Evolutionary conservation across 2,797 vertebrate genomes (phyloP).

Genomic region (Coendou prehensilis): DNA sequence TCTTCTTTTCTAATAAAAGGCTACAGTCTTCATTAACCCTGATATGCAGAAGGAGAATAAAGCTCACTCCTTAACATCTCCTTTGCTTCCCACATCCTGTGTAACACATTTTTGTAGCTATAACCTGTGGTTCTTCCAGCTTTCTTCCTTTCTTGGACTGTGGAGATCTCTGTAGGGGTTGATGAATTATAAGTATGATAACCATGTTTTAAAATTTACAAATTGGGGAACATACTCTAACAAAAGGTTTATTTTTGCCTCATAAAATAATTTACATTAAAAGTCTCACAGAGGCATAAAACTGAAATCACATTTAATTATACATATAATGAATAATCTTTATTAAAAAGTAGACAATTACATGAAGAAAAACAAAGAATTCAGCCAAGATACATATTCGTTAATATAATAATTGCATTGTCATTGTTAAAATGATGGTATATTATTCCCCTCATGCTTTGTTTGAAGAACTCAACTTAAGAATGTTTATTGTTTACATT

Average conservation of each 20-base stretch:
- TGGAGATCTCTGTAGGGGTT: slow-evolving; percentile 28
- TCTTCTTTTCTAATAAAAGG: slow-evolving; percentile 26
- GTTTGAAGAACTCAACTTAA: slow-evolving; percentile 66
- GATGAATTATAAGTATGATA: slow-evolving; percentile 59
- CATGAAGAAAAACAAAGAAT: slow-evolving; percentile 62
- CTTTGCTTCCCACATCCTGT: slow-evolving; percentile 8
- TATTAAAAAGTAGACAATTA: slow-evolving; percentile 47
- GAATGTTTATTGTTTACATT: slow-evolving; percentile 66
- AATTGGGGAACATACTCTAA: slow-evolving; percentile 20
- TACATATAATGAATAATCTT: slow-evolving; percentile 16
- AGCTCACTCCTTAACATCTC: neutral
- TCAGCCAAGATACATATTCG: slow-evolving; percentile 27
- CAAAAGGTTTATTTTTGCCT: slow-evolving; percentile 15
- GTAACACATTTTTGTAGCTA: slow-evolving; percentile 29
- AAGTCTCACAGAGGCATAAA: neutral
- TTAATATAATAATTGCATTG: slow-evolving; percentile 59
- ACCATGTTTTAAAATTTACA: slow-evolving; percentile 40
- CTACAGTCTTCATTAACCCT: neutral
- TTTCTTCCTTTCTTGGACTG: slow-evolving; percentile 54
- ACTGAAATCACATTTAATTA: slow-evolving; percentile 66
- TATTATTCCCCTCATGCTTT: slow-evolving; percentile 7
- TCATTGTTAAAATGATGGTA: slow-evolving; percentile 65
- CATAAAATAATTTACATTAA: slow-evolving; percentile 41
- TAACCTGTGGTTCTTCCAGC: neutral
- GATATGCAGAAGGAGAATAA: neutral